Evolutionary conservation across 2,797 vertebrate genomes (phyloP).

Genomic region (Nannoperca obscura): DNA sequence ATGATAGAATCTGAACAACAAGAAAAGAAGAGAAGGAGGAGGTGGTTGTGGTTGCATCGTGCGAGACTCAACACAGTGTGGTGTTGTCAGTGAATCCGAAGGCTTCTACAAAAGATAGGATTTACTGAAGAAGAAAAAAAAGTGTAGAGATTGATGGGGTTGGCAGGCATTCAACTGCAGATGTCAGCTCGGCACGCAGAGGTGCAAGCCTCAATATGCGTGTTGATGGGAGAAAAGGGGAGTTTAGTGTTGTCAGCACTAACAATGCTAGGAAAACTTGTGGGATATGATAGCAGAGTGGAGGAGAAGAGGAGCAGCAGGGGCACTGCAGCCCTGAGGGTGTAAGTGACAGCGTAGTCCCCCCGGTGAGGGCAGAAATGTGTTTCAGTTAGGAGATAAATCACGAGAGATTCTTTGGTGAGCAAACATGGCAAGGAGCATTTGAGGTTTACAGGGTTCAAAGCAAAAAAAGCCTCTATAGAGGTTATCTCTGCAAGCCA

Average conservation of each 20-base stretch:
- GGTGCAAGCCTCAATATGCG: slow-evolving; percentile 27
- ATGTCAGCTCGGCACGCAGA: slow-evolving; percentile 52
- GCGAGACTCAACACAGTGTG: neutral
- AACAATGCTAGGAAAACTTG: slow-evolving; percentile 17
- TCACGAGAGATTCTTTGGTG: slow-evolving; percentile 19
- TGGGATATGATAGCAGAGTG: slow-evolving; percentile 18
- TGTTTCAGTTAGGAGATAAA: slow-evolving; percentile 3
- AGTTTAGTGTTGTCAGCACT: slow-evolving; percentile 46
- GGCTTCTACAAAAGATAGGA: slow-evolving; percentile 9
- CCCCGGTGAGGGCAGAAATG: slow-evolving; percentile 5
- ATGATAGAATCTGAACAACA: slow-evolving; percentile 46
- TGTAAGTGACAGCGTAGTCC: slow-evolving; percentile 20
- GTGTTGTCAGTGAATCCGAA: slow-evolving; percentile 14
- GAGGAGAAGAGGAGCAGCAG: slow-evolving; percentile 19
- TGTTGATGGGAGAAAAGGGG: slow-evolving; percentile 37
- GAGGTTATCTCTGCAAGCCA: slow-evolving; percentile 29
- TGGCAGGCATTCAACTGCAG: slow-evolving; percentile 53
- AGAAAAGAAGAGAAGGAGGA: slow-evolving; percentile 8
- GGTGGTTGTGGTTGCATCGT: slow-evolving; percentile 2
- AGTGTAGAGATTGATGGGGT: slow-evolving; percentile 36
- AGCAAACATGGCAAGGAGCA: slow-evolving; percentile 21
- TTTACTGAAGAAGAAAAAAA: slow-evolving; percentile 24
- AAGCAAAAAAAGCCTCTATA: neutral
- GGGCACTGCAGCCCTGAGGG: slow-evolving; percentile 4
- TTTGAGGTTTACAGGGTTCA: slow-evolving; percentile 17